Base-by-base conservation (phyloP, 1,140 invertebrate genomes). In the Stenopsyche tienmushanensis region DNA sequence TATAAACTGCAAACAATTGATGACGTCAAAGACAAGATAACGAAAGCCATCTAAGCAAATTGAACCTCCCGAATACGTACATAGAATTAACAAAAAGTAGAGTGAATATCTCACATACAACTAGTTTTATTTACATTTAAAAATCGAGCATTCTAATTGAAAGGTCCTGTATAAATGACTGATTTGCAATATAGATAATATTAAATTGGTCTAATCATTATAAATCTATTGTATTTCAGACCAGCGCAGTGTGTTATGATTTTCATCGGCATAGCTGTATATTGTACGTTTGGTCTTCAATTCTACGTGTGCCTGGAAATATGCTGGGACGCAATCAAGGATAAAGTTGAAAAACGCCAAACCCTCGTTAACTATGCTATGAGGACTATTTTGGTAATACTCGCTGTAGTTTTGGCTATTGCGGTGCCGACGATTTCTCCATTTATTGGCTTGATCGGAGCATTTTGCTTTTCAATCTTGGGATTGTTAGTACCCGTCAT, bases 221-320 rank as follows among this genome's bases (percentile, higher is more conserved):
- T 34, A 7, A 13, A 34, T 34, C 21, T 49, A 49, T 18, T 49
- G 15, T 71, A 20, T 70, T 83, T 67, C 81, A 94, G 93, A 72
- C 81, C 91, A 10, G 92, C 93, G 24, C 88, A 95, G 83, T 78
- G 86, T 25, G 93, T 97, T 0, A 90, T 94, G 77, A 79, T 97
- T 39, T 79, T 93, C 34, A 95, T 98, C 73, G 90, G 86, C 0
- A 73, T 96, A 10, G 92, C 93, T 1, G 93, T 98, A 1, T 97
- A 91, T 74, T 91, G 93, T 73, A 94, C 93, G 0, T 98, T 96
- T 76, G 93, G 91, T n/a, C 84, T 99, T 41, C 96, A 99, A 78
- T 94, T 97, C 73, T 99, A 93, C 77, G 95, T 99, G 1, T 96
- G 95, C 73, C 77, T 92, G 18, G 90, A 92, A 72, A 93, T 92